Base-by-base conservation (phyloP, 2,113 vertebrate genomes). In the Silurus glanis region DNA sequence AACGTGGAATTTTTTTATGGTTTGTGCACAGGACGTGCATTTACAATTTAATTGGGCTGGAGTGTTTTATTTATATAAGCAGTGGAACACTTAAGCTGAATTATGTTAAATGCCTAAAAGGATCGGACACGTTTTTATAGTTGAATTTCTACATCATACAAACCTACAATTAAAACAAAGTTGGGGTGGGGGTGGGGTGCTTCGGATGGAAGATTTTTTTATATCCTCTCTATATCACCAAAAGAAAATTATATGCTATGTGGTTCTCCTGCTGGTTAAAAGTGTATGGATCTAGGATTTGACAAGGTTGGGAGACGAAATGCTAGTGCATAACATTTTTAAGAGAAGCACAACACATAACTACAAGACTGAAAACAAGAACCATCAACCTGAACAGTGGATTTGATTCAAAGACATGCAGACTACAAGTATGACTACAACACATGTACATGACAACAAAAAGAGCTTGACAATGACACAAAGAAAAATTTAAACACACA, bases 171-270 rank as follows among this genome's bases (percentile, higher is more conserved):
- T 37, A 37, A 37, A 69, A 69, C 5, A 2, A 37, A 37, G 37
- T 37, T 37, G 1, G 37, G 37, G 37, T 37, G 37, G 37, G 37
- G 37, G 37, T 37, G 37, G 37, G 37, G 37, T 37, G 37, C 37
- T 37, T 37, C 2, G 37, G 37, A 37, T 37, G 37, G 37, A 37
- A 37, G 37, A 37, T 37, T 37, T 37, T 37, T 69, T 37, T 69
- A 69, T 69, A 69, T 69, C 25, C 28, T 16, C 25, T 69, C 25
- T 69, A 37, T 67, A 37, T 37, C 25, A n/a, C 25, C 53, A 28
- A 84, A 53, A 76, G 82, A 86, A 87, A 85, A 87, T 87, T 85
- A 87, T 25, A 87, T 62, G 81, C 55, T 87, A 61, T 84, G 69
- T 69, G 21, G 21, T 56, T 59, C 83, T 75, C 76, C 80, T 56